These are phyloP conservation scores for Anthophora plumipes DNA, from an alignment of 2,888 invertebrate genomes.

Conservation along the genomic window DNA sequence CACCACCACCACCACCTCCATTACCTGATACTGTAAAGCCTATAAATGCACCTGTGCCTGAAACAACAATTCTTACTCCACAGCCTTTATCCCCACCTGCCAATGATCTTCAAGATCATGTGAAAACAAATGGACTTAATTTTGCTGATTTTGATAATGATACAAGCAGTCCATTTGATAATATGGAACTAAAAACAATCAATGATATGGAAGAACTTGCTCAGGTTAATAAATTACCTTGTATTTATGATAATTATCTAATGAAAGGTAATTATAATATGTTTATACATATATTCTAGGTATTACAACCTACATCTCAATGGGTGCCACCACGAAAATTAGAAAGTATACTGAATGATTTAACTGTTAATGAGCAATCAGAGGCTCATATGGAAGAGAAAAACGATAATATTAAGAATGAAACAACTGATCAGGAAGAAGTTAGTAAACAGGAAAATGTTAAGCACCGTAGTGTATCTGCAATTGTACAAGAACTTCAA, in stretches of 20 bases:
- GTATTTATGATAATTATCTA: not conserved
- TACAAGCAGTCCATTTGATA: conserved; percentile 96
- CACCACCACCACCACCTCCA: conserved; percentile 85
- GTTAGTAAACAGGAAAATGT: conserved; percentile 57
- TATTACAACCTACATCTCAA: conserved; percentile 79
- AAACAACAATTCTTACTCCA: conserved; percentile 84
- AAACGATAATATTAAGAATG: conserved; percentile 58
- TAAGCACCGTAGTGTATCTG: conserved; percentile 88
- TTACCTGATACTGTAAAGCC: conserved; percentile 85
- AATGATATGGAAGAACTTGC: conserved; percentile 96
- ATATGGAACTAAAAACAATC: conserved; percentile 95
- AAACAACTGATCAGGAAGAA: conserved; percentile 66
- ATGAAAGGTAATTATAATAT: not conserved
- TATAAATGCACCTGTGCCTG: conserved; percentile 81
- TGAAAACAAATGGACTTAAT: conserved; percentile 79
- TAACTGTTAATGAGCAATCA: conserved; percentile 69
- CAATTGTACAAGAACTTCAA: conserved; percentile 91
- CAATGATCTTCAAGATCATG: conserved; percentile 77
- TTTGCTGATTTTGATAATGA: conserved; percentile 95
- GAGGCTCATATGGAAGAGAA: conserved; percentile 66
- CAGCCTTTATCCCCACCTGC: conserved; percentile 79
- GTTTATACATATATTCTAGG: conserved; percentile 67
- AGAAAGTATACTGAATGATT: conserved; percentile 76
- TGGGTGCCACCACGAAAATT: conserved; percentile 78
- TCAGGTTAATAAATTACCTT: conserved; percentile 86